Base-by-base conservation (phyloP, 2,888 invertebrate species). In the Rhingia campestris region DNA sequence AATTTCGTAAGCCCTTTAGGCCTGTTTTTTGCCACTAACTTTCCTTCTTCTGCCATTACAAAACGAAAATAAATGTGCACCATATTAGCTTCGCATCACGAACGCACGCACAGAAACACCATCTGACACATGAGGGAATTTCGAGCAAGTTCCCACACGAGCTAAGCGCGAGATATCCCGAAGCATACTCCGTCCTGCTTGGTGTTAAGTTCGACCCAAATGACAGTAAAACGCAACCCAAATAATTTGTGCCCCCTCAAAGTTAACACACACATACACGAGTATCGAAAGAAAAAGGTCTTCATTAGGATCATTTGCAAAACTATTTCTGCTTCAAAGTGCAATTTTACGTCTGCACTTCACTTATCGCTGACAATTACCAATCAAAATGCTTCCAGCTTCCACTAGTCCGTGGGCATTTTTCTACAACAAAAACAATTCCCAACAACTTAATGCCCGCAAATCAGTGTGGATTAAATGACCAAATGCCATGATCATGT, bases 401-500 rank as follows among this genome's bases (percentile, higher is more conserved):
- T 63, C 82, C 51, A 73, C 58, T 39, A 43, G 37, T 59, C 51
- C 47, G 30, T 45, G n/a, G 14, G 37, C 14, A 30, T 35, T 51
- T 51, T 30, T 22, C 4, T 39, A 70, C 14, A 56, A 49, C 67
- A 37, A n/a, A 43, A 47, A 5, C 37, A 22, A 41, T 6, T n/a
- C 32, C 6, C 51, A 82, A 22, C 22, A 22, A 74, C 53, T 80
- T 84, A 80, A 84, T 74, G 74, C 63, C 49, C 41, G 64, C 84
- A 70, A 84, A 84, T 84, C 82, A 79, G 79, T 74, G 74, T 49
- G 75, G 70, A 84, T 84, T 75, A 84, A 84, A 84, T 59, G 84
- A 84, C 80, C 84, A 70, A 66, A 84, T 84, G 84, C 84, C 84
- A 84, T 84, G 84, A 84, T 84, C 80, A 80, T 64, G 84, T 84